Conservation (phyloP, 2,113 vertebrate species). For the Crotalus tigris region DNA sequence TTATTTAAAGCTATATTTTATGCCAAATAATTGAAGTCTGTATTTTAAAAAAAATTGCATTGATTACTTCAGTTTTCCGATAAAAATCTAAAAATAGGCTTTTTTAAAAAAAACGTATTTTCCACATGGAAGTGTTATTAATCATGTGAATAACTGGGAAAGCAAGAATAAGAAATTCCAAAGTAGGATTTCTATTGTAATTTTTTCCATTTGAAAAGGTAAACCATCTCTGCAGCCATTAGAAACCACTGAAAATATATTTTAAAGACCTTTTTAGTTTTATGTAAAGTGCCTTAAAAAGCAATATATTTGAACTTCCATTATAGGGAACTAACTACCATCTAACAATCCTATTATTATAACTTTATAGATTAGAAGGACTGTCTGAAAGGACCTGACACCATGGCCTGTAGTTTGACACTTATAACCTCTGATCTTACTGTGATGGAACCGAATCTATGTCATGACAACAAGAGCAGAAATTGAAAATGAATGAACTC, state of each 20-base stretch:
- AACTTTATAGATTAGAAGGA: background rate
- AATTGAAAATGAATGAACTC: slow-evolving; percentile 7
- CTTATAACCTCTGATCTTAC: background rate
- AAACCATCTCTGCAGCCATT: slow-evolving; percentile 1
- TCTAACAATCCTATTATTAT: background rate
- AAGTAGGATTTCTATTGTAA: background rate
- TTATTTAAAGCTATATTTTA: background rate
- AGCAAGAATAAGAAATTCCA: background rate
- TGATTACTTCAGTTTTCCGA: background rate
- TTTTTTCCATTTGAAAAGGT: slow-evolving; percentile 8
- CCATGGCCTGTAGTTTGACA: background rate
- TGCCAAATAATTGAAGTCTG: background rate
- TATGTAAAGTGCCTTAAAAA: background rate
- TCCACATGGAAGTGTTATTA: background rate
- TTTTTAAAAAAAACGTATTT: slow-evolving; percentile 1
- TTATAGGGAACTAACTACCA: background rate
- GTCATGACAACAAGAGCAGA: background rate
- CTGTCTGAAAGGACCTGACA: background rate
- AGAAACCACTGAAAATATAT: background rate
- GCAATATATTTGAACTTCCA: background rate
- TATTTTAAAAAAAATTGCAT: background rate
- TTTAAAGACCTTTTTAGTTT: background rate
- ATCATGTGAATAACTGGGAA: slow-evolving; percentile 4
- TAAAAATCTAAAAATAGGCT: background rate
- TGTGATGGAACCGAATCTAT: background rate